These are phyloP conservation scores for Micrasema longulum DNA, from an alignment of 1,140 invertebrate species.

Conservation along the genomic window DNA sequence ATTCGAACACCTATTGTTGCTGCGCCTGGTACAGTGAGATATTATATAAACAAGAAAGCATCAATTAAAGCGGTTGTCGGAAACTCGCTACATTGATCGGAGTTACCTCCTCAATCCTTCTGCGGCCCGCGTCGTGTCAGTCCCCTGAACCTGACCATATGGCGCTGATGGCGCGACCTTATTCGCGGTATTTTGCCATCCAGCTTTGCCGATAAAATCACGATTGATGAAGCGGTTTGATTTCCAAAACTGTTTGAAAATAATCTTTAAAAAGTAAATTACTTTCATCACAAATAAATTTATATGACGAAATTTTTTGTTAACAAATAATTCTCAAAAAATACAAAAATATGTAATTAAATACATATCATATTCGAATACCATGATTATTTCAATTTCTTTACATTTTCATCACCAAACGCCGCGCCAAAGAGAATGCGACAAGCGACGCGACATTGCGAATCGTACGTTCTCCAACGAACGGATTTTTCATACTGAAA, in stretches of 20 bases:
- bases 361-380: no score
- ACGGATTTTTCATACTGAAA: not conserved
- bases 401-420: no score
- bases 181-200: not conserved
- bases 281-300: no score
- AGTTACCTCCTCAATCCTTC: constrained; percentile 38
- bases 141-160: constrained; percentile 51
- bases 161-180: constrained; percentile 15
- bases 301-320: no score
- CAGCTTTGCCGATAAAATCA: not conserved
- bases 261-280: no score
- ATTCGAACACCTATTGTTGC: constrained; percentile 42
- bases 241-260: not conserved
- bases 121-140: constrained; percentile 36
- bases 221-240: not conserved
- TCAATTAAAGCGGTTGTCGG: constrained; percentile 46
- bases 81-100: constrained; percentile 20
- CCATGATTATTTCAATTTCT: no score
- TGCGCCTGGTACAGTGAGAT: constrained; percentile 36
- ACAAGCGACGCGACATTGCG: not conserved
- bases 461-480: not conserved
- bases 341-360: no score
- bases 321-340: no score
- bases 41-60: constrained; percentile 46
- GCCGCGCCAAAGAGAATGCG: no score